Base-by-base conservation (phyloP, 2,797 vertebrate genomes). In the Sciurus vulgaris region DNA sequence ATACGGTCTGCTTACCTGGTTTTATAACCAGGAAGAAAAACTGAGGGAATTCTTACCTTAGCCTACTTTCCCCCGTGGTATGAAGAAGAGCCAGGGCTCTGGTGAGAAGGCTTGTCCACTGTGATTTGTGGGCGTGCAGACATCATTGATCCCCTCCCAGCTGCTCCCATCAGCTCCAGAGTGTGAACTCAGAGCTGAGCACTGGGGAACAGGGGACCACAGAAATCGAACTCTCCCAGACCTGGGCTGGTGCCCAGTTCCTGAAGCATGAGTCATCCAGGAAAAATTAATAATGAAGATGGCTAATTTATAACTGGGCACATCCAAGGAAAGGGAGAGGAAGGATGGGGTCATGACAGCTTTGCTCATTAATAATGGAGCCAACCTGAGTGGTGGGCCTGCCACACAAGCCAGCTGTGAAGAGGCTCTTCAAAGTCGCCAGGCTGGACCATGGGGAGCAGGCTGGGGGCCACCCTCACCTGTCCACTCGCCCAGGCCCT, bases 201-300 rank as follows among this genome's bases (percentile, higher is more conserved):
- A 8, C 76, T 28, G 47, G 51, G 65, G 54, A 78, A 81, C 65
- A 9, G 76, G 13, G 56, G 94, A 94, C 96, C 93, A 77, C 96
- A 96, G 95, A 97, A 44, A 96, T 91, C 33, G 65, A 96, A 86
- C 81, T 67, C 94, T 79, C 24, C 56, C 91, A 74, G 49, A 79
- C 81, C 59, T 3, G 6, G 86, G 65, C 79, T 67, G 56, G n/a
- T 35, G 95, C 72, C 4, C 6, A 87, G 94, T 97, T 97, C 94
- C 96, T 97, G 93, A 51, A 93, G 72, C 41, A 82, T 94, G 95
- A 97, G 91, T 97, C 95, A 97, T 91, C 91, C 94, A 96, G 97
- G 97, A 96, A 92, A 96, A 96, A 96, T 97, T 78, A 96, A 92
- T 97, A 86, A 96, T 86, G 92, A 86, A 97, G 96, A 86, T 41